Evolutionary conservation across 2,113 vertebrate species (phyloP), one percentile per base, ranked within the genome.

Genomic region (Gadus macrocephalus): DNA sequence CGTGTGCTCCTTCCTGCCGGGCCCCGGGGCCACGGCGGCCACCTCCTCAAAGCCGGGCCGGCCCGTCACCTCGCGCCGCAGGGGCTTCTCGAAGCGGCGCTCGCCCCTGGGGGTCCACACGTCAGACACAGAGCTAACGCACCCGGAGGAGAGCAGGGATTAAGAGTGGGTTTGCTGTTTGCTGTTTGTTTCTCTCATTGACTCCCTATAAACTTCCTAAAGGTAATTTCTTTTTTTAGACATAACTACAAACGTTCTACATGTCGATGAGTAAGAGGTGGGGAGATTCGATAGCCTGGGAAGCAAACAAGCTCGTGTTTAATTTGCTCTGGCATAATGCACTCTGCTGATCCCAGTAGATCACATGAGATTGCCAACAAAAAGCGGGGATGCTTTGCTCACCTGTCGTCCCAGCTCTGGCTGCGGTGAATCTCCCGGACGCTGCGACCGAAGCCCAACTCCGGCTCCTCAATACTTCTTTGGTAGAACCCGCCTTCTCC

Each of bases 371-470:
- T 35, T 35, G 31, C 31, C 31, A 35, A 35, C 4, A 35, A 6
- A 35, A 35, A 35, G 31, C 31, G 6, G 31, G 31, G 31, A 35
- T 4, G 31, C 31, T 35, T 35, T 35, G 20, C 72, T n/a, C 53
- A 96, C 95, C 95, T 88, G 88, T 96, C 95, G 49, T 96, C 95
- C 95, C 95, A 96, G 80, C 95, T 96, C 89, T 96, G 95, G 87
- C 95, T 96, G 49, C 95, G 93, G 78, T 96, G 93, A 62, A 96
- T 96, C 85, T 96, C 95, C 69, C 94, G 86, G 27, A 86, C 91
- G 3, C 88, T 90, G 19, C 95, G 92, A 53, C 93, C 89, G 17
- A 96, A 96, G 12, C 93, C 91, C 58, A 92, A 92, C 25, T 96
- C 95, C 0, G 78, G 77, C 17, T 96, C 95, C 76, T 96, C 95